Percentiles rank a stretch among this genome's conserved stretches.
Evolutionary conservation across 1,140 invertebrate genomes (phyloP).

Genomic region (Sinonovacula constricta): DNA sequence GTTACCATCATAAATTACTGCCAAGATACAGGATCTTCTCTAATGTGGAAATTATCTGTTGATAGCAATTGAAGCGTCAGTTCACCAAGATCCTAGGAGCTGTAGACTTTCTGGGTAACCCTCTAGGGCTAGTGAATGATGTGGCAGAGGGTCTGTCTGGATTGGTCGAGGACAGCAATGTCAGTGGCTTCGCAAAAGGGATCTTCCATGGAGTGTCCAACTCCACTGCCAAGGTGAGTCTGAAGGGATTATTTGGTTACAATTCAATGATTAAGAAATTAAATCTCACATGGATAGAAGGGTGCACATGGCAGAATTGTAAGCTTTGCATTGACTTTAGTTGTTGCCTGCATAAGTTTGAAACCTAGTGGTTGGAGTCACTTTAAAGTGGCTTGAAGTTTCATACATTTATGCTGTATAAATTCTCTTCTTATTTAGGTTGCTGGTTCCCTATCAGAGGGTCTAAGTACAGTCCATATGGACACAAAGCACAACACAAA

Average conservation of each 20-base stretch:
- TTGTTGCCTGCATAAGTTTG: neutral
- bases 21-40: too few relatives aligned
- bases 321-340: neutral
- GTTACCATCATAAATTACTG: too few relatives aligned
- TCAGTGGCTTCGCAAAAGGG: conserved; percentile 94
- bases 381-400: too few relatives aligned
- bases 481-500: conserved; percentile 94
- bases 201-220: conserved; percentile 98
- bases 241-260: too few relatives aligned
- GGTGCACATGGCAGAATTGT: too few relatives aligned
- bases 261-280: too few relatives aligned
- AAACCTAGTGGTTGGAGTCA: too few relatives aligned
- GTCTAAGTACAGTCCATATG: conserved; percentile 89
- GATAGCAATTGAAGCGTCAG: conserved; percentile 96
- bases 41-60: too few relatives aligned
- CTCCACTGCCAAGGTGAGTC: conserved; percentile 94
- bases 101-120: conserved; percentile 98
- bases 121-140: conserved; percentile 96
- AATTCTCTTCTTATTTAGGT: too few relatives aligned
- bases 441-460: conserved; percentile 92
- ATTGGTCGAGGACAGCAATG: conserved; percentile 92
- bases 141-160: conserved; percentile 96
- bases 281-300: too few relatives aligned
- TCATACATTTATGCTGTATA: too few relatives aligned
- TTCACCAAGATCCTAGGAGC: conserved; percentile 94